Conservation (phyloP, 2,113 vertebrate genomes). For the Oreochromis spilurus region DNA sequence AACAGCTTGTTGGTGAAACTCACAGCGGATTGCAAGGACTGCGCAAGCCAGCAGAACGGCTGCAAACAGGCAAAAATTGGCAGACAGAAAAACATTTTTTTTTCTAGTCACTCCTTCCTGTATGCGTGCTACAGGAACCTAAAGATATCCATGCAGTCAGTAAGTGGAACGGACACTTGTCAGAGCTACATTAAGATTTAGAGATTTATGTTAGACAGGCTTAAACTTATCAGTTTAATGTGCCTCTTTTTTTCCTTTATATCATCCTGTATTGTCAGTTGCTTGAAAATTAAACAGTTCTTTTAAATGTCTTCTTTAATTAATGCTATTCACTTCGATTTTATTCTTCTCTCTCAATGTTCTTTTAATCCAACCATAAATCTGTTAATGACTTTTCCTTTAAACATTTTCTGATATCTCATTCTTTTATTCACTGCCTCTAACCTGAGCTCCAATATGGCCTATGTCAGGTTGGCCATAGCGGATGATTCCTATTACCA, state of each 20-base stretch:
- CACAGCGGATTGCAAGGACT: neutral
- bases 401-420: neutral
- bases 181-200: neutral
- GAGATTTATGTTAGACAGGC: neutral
- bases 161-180: neutral
- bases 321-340: neutral
- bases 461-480: neutral
- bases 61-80: slow-evolving; percentile 7
- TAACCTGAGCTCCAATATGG: neutral
- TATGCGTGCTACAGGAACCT: neutral
- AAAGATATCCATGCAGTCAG: neutral
- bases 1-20: slow-evolving; percentile 26
- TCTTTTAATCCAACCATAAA: neutral
- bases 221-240: neutral
- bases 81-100: neutral
- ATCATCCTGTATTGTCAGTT: neutral
- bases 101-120: neutral
- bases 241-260: neutral
- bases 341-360: neutral
- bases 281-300: neutral
- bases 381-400: neutral
- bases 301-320: neutral
- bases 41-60: neutral
- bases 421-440: neutral
- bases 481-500: neutral